Evolutionary conservation across 2,888 invertebrate species (phyloP).

Genomic region (Bellardia bayeri): DNA sequence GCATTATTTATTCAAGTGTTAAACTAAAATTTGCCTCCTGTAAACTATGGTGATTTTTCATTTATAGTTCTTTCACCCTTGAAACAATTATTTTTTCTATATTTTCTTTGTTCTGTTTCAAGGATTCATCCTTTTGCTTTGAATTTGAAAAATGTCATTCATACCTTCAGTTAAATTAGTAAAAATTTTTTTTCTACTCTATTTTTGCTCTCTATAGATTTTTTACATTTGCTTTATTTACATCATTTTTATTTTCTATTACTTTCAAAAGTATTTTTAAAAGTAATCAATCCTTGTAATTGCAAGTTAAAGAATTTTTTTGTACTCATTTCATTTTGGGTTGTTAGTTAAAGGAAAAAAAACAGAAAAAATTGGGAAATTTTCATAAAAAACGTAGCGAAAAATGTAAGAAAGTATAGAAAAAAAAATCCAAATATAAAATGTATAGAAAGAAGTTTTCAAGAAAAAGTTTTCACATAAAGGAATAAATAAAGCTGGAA

Average conservation of each 20-base stretch:
- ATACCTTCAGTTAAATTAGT: conserved; percentile 79
- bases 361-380: conserved; percentile 68
- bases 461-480: conserved; percentile 36
- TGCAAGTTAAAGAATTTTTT: conserved; percentile 77
- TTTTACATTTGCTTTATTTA: conserved; percentile 62
- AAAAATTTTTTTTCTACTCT: conserved; percentile 42
- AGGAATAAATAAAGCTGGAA: not conserved
- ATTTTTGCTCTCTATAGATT: conserved; percentile 35
- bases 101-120: conserved; percentile 7
- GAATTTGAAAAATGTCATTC: conserved; percentile 81
- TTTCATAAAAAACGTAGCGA: conserved; percentile 82
- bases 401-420: conserved; percentile 75
- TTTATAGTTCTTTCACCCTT: conserved; percentile 57
- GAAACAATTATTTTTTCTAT: not conserved
- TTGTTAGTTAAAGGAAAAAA: conserved; percentile 69
- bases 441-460: conserved; percentile 33
- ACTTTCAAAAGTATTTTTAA: conserved; percentile 80
- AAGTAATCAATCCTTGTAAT: conserved; percentile 84
- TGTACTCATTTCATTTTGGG: conserved; percentile 15
- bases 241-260: conserved; percentile 73
- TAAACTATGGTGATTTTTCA: conserved; percentile 58
- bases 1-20: conserved; percentile 82
- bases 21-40: conserved; percentile 75
- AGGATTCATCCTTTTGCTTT: conserved; percentile 46
- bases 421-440: conserved; percentile 72